Base-by-base conservation (phyloP, 1,140 invertebrate genomes). In the Amyelois transitella region DNA sequence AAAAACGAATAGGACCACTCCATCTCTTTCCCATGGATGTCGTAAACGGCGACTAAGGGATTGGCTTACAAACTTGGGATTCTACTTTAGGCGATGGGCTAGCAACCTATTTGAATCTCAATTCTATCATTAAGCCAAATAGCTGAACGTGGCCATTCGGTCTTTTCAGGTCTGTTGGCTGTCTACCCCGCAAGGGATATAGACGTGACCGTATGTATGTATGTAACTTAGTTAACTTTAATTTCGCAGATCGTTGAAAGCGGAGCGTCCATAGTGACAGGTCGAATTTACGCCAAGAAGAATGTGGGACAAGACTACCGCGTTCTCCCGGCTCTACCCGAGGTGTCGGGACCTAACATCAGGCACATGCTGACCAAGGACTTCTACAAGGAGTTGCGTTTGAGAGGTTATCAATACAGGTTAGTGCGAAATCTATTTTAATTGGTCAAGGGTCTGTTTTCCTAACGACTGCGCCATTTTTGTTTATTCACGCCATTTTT, bases 381-480 rank as follows among this genome's bases (percentile, higher is more conserved):
- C 76, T 91, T 98, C 51, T 99, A 99, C 80, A 98, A 98, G 75
- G 97, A 98, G 81, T 82, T 99, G 0, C 90, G 93, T 69, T 90
- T 98, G 0, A 91, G 97, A 69, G 98, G 98, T 0, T 99, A 99
- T 76, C 94, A 98, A 58, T 99, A 99, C 84, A 92, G 91, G 89
- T 91, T 72, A 62, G 49, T 14, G 2, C 2, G 6, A 28, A 28
- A 5, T 12, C 25, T 28, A 28, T 6, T 28, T 28, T 6, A 28
- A 28, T 10, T 5, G 25, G 5, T 28, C 25, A 6, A 28, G 5
- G 25, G 25, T 28, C 5, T 28, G 5, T 28, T 6, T 28, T 28
- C 10, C 10, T 6, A 28, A 28, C 25, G 5, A 6, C 10, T 10
- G 25, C 25, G 25, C n/a, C n/a, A n/a, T n/a, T n/a, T n/a, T 28